phyloP scores from a whole-genome alignment of 2,113 vertebrate genomes.

The Larimichthys crocea region DNA sequence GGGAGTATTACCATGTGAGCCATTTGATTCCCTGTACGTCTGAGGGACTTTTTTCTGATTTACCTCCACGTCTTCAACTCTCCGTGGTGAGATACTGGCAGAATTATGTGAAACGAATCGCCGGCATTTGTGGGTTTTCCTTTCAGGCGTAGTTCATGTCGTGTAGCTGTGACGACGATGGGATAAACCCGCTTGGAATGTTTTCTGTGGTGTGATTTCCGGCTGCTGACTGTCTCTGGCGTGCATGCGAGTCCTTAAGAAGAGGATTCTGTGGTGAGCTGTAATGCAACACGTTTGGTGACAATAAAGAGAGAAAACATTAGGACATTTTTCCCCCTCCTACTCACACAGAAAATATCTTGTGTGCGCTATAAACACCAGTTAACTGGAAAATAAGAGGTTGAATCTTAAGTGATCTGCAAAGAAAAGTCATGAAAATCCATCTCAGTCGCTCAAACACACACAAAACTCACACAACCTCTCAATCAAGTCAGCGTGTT shows the following conservation, averaged over 20 bases:
- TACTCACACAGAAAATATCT: conserved; percentile 10
- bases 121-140: conserved; percentile 25
- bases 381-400: conserved; percentile 4
- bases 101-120: conserved; percentile 40
- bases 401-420: conserved; percentile 19
- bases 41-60: conserved; percentile 42
- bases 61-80: conserved; percentile 13
- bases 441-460: conserved; percentile 9
- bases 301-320: conserved; percentile 25
- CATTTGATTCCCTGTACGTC: conserved; percentile 43
- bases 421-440: conserved; percentile 5
- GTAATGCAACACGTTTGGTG: conserved; percentile 51
- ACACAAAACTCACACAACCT: conserved; percentile 35
- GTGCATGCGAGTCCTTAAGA: conserved; percentile 46
- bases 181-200: conserved; percentile 43
- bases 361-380: not conserved
- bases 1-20: conserved; percentile 56
- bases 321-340: not conserved
- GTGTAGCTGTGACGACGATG: conserved; percentile 18
- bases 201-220: conserved; percentile 50
- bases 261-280: conserved; percentile 28
- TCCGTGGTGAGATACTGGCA: conserved; percentile 11
- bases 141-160: conserved; percentile 27
- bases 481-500: not conserved
- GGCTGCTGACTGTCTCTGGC: conserved; percentile 24